These are phyloP conservation scores for Elephantulus edwardii DNA, from an alignment of 2,113 vertebrate species.

Conservation along the genomic window DNA sequence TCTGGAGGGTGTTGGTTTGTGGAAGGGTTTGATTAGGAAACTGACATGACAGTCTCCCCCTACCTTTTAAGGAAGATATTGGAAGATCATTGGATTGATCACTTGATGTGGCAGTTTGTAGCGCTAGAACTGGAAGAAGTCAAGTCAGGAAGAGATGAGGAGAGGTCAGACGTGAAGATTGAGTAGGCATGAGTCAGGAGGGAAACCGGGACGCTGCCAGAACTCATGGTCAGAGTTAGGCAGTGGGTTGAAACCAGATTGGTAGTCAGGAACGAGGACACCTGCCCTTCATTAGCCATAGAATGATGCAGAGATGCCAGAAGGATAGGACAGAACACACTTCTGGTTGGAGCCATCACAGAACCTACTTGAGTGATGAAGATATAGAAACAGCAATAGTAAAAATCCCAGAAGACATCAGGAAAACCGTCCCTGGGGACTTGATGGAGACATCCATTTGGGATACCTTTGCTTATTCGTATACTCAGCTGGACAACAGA, in stretches of 20 bases:
- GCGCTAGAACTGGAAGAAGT: not conserved
- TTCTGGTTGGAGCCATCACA: not conserved
- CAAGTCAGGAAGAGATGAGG: not conserved
- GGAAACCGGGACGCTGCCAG: not conserved
- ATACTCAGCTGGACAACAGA: rapidly evolving
- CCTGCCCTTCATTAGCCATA: not conserved
- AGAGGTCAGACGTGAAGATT: not conserved
- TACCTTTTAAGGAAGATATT: not conserved
- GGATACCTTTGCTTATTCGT: not conserved
- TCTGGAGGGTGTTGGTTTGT: not conserved
- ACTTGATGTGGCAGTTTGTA: not conserved
- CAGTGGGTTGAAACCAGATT: not conserved
- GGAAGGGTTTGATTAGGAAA: not conserved
- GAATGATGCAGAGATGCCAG: not conserved
- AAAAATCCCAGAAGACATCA: not conserved
- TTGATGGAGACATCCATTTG: not conserved
- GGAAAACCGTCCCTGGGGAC: not conserved
- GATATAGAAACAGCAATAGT: no score
- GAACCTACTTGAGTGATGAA: not conserved
- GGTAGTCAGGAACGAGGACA: not conserved
- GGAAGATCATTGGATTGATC: not conserved
- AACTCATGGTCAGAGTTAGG: not conserved
- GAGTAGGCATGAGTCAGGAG: not conserved
- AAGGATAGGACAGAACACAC: not conserved
- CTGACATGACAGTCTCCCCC: no score